Percentiles rank a stretch among this genome's conserved stretches.
phyloP scores from a whole-genome alignment of 2,888 invertebrate genomes.

The Pachycephus smyrnensis region DNA sequence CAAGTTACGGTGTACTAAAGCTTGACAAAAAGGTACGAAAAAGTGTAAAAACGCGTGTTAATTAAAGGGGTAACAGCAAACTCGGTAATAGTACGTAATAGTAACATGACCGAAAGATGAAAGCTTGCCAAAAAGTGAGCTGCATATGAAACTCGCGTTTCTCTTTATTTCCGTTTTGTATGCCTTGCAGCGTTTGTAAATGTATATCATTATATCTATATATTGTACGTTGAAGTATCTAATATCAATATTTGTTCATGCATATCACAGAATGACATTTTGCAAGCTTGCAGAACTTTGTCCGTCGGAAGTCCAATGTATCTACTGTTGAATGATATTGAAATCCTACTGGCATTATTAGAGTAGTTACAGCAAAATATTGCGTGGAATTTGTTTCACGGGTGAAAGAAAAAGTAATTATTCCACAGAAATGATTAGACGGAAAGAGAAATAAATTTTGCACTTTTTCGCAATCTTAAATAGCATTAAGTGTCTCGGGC shows the following conservation, averaged over 20 bases:
- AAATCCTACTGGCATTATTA: too few relatives aligned
- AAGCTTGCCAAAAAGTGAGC: not conserved
- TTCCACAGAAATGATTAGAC: not conserved
- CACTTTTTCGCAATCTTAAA: not conserved
- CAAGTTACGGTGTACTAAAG: not conserved
- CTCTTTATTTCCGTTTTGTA: not conserved
- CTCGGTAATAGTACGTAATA: not conserved
- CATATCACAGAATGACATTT: too few relatives aligned
- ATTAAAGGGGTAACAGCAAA: not conserved
- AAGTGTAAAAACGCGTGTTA: not conserved
- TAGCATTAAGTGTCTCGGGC: not conserved
- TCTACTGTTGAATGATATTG: too few relatives aligned
- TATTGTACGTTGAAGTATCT: not conserved
- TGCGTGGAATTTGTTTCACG: not conserved
- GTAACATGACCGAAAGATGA: not conserved
- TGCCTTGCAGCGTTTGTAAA: not conserved
- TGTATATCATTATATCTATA: not conserved
- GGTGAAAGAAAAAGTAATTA: not conserved
- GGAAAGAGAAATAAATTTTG: not conserved
- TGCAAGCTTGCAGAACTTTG: too few relatives aligned
- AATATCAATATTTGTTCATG: too few relatives aligned
- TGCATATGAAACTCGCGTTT: not conserved
- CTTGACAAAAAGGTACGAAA: not conserved
- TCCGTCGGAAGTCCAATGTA: too few relatives aligned
- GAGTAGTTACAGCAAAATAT: too few relatives aligned